Percentiles rank a stretch among this genome's conserved stretches.
Conservation (phyloP, 2,113 vertebrate genomes). For the Podarcis raffonei region DNA sequence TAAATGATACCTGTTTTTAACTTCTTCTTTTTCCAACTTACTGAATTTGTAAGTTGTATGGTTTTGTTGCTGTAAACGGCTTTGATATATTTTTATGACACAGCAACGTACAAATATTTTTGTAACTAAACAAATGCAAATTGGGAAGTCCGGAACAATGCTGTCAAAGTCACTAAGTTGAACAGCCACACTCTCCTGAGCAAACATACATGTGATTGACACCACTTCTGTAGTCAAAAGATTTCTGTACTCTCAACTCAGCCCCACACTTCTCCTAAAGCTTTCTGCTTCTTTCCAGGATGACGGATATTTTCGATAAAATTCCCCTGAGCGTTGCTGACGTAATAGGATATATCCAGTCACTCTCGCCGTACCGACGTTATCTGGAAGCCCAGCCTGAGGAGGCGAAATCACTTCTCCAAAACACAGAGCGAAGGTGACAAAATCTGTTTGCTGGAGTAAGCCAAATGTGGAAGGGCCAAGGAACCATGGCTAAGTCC, state of each 20-base stretch:
- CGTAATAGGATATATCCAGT: conserved; percentile 78
- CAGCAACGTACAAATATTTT: no score
- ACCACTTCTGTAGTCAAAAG: no score
- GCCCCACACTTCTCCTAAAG: neutral
- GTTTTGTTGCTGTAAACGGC: no score
- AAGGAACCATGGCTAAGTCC: neutral
- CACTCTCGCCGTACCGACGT: conserved; percentile 77
- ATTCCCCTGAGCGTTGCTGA: conserved; percentile 68
- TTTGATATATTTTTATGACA: no score
- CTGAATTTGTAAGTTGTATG: neutral
- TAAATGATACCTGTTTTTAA: no score
- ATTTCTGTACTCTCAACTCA: no score
- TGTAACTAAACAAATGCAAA: no score
- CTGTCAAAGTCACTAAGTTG: no score
- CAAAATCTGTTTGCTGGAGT: neutral
- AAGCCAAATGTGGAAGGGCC: neutral
- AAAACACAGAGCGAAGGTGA: conserved; percentile 77
- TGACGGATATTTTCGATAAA: conserved; percentile 69
- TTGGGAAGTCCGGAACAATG: no score
- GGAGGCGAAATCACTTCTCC: conserved; percentile 72
- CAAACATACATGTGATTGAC: no score
- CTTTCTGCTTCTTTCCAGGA: conserved; percentile 54
- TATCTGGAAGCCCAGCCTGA: conserved; percentile 68
- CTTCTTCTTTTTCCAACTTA: neutral
- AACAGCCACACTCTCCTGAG: no score